Conservation (phyloP, 2,888 invertebrate species). For the Cataglyphis albicans region DNA sequence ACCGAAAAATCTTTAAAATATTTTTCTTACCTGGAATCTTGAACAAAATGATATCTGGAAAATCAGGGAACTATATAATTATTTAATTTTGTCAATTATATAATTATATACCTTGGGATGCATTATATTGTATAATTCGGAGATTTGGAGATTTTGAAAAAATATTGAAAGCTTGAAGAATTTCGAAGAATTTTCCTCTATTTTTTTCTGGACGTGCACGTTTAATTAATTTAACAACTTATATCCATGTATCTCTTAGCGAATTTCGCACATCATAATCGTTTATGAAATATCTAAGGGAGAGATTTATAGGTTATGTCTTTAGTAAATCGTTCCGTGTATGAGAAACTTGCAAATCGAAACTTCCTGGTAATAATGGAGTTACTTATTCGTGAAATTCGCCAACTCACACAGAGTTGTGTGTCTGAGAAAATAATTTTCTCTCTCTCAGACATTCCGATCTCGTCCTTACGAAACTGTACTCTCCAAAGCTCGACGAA, state of each 20-base stretch:
- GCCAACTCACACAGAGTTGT: conserved; percentile 12
- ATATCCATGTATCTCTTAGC: not conserved
- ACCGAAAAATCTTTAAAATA: too few relatives aligned
- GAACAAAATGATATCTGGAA: too few relatives aligned
- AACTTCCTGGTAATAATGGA: conserved; percentile 24
- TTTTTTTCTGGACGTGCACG: not conserved
- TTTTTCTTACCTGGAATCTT: too few relatives aligned
- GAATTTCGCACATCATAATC: not conserved
- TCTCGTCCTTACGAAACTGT: conserved; percentile 12
- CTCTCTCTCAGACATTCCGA: conserved; percentile 22
- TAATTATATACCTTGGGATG: too few relatives aligned
- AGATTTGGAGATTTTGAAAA: not conserved
- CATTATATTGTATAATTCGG: not conserved
- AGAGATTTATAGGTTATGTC: not conserved
- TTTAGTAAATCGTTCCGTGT: not conserved
- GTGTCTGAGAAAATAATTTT: conserved; percentile 31
- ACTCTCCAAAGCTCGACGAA: conserved; percentile 23
- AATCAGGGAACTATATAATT: too few relatives aligned
- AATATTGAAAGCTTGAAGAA: not conserved
- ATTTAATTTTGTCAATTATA: too few relatives aligned
- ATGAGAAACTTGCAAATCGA: conserved; percentile 24
- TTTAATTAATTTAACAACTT: not conserved
- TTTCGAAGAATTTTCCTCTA: not conserved
- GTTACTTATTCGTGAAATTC: conserved; percentile 37
- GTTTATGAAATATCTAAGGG: not conserved